phyloP scores from a whole-genome alignment of 2,888 invertebrate species.

The Schizaphis graminum region DNA sequence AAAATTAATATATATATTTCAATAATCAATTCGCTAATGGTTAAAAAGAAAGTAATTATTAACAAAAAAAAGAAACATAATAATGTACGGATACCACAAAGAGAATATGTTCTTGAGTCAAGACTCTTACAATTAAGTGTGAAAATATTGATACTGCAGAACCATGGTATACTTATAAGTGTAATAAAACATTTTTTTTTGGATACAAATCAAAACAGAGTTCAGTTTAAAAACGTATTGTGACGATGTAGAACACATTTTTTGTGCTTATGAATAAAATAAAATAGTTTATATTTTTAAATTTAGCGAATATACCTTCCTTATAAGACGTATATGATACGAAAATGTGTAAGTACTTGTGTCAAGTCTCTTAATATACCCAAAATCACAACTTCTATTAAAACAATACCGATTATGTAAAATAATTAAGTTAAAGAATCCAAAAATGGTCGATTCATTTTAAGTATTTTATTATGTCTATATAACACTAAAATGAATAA shows the following conservation, averaged over 20 bases:
- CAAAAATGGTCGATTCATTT: not conserved
- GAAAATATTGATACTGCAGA: not conserved
- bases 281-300: not conserved
- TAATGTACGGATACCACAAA: not conserved
- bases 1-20: not conserved
- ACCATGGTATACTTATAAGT: not conserved
- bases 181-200: not conserved
- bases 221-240: not conserved
- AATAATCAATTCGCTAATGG: not conserved
- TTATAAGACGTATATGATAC: not conserved
- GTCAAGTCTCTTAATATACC: not conserved
- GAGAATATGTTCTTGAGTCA: not conserved
- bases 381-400: not conserved
- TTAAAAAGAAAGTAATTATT: not conserved
- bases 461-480: not conserved
- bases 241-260: not conserved
- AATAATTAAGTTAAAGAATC: not conserved
- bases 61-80: not conserved
- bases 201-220: not conserved
- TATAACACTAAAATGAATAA: not conserved
- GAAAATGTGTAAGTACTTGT: not conserved
- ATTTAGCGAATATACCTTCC: not conserved
- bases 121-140: not conserved
- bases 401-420: not conserved
- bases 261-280: not conserved